Base-by-base conservation (phyloP, 1,140 invertebrate species). In the Eueides isabella region DNA sequence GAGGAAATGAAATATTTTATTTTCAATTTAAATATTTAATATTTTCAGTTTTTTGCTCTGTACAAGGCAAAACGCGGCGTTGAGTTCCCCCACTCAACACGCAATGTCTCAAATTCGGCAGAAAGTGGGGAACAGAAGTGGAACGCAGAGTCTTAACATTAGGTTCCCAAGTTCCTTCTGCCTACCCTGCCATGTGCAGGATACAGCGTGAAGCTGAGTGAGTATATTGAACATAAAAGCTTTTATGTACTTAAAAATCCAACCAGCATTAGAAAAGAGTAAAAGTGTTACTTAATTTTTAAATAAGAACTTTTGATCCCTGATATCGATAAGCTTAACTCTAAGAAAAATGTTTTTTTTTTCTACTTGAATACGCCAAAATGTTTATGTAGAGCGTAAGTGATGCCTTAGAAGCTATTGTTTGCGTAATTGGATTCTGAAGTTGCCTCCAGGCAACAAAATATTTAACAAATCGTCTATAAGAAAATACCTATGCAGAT, bases 351-450 rank as follows among this genome's bases (percentile, higher is more conserved):
- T 1, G 0, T 11, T 9, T 55, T 2, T 23, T n/a, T 23, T 44
- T 7, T 44, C 35, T 16, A 26, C 26, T 23, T n/a, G 23, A 26
- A 26, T 55, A 55, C 23, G 11, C 23, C 48, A 55, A 55, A 44
- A 55, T 55, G 48, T 26, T 55, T 26, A 23, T 55, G 26, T 19
- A 23, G 19, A 55, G 23, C 19, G 19, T 55, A 23, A 55, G 9
- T 55, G n/a, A 26, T 55, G 48, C 48, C 48, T 19, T 11, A 26
- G 48, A 11, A 26, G 48, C 48, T 55, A 26, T 55, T 55, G 48
- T 55, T 55, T 55, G 48, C 23, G 48, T 55, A 55, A 55, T 55
- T 55, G 23, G 48, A 55, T 26, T 55, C 23, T 55, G 23, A 26
- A 26, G 6, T 23, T 55, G 23, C 19, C 48, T 55, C 12, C 48